Evolutionary conservation across 2,888 invertebrate genomes (phyloP), one percentile per base, ranked within the genome.

Genomic region (Ichneumoninae sp.): DNA sequence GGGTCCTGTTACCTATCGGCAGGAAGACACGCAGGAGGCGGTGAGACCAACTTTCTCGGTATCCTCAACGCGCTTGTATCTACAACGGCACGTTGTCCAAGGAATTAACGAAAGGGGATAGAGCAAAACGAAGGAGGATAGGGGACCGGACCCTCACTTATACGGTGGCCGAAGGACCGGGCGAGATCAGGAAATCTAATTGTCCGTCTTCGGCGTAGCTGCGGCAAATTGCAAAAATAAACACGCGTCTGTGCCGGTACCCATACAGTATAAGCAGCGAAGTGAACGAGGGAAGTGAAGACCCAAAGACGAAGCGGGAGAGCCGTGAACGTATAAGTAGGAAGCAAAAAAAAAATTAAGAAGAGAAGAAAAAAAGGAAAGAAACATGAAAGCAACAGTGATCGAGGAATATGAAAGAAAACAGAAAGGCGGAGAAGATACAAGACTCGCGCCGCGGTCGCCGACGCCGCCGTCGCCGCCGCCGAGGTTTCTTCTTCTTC

Each of bases 161-260:
- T 91, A 92, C 93, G 89, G 93, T 92, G 92, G 93, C 92, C 91
- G 90, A 92, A 90, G 86, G 80, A 85, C 86, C 82, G 80, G 83
- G 86, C 84, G 89, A 90, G 89, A 89, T 88, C 89, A 88, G 90
- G 87, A 93, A 93, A 93, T 93, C 93, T 93, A 93, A 93, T 93
- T 93, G 93, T 92, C 90, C 91, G 92, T 92, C 90, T 92, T 89
- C 87, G 87, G 85, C 57, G 70, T 78, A 80, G 88, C 87, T 86
- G 86, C 87, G 86, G 90, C 89, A 93, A 93, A 93, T 93, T 93
- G 91, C 92, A 93, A 93, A 93, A 93, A 93, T 93, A 93, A 93
- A 93, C 92, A 92, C 90, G 90, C 80, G 85, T 82, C 82, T 72
- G 60, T 69, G 82, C 82, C 62, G 57, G 89, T 82, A 88, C 85